Evolutionary conservation across 2,888 invertebrate genomes (phyloP).

Genomic region (Tupiocoris notatus): DNA sequence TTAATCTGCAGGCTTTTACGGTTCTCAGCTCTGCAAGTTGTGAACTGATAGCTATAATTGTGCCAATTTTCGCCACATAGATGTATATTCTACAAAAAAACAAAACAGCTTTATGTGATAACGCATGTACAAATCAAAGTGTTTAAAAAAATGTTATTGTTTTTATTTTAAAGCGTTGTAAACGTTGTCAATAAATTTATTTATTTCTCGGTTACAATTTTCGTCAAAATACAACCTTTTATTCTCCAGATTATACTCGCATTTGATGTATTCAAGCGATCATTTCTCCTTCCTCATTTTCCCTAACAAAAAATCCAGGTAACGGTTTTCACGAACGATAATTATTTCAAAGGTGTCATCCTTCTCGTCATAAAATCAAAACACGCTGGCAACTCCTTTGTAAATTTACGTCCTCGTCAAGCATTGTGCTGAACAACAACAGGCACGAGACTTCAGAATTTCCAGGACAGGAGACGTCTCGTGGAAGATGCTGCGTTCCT

Average conservation of each 20-base stretch:
- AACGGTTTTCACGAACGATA: too few relatives aligned
- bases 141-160: neutral
- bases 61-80: slow-evolving; percentile 9
- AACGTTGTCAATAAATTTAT: neutral
- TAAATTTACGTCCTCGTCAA: neutral
- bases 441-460: neutral
- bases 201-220: neutral
- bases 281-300: too few relatives aligned
- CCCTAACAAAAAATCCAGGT: too few relatives aligned
- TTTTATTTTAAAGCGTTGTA: neutral
- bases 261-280: too few relatives aligned
- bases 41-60: neutral
- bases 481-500: neutral
- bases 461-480: neutral
- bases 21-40: neutral
- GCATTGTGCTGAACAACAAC: neutral
- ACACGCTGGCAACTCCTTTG: neutral
- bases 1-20: neutral
- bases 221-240: too few relatives aligned
- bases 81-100: neutral
- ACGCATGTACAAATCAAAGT: neutral
- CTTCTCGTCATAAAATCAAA: neutral
- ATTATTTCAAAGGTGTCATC: neutral
- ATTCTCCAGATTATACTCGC: too few relatives aligned
- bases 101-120: slow-evolving; percentile 18